Base-by-base conservation (phyloP, 2,797 vertebrate genomes). In the Novumbra hubbsi region DNA sequence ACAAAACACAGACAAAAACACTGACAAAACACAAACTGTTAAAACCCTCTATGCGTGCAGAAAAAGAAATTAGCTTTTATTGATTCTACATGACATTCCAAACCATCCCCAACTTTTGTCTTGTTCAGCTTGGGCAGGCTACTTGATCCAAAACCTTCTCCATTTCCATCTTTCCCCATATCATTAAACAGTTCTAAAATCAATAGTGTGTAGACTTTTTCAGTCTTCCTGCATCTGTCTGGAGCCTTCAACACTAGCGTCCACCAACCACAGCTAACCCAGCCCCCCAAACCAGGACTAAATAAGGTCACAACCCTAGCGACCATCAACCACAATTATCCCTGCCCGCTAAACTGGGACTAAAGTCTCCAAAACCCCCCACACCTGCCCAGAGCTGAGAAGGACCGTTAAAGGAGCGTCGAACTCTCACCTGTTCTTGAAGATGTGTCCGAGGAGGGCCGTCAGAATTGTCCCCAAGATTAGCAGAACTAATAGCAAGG, bases 401-500 rank as follows among this genome's bases (percentile, higher is more conserved):
- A 27, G 4, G 55, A 21, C 11, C 1, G 19, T 27, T 3, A 19
- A 5, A 27, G 21, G 64, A 49, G 62, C 32, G 6, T 15, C n/a
- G n/a, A n/a, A n/a, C n/a, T n/a, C 89, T 90, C 86, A 93, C 92
- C 82, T 88, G 74, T 78, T 5, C 12, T 73, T 76, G 62, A 72
- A 50, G 14, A 69, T 57, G 78, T 76, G 85, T 88, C 87, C 91
- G 81, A 86, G 15, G 71, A 90, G 9, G 2, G 76, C 79, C 45
- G 79, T 90, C 75, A 91, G 64, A 78, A 90, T 71, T 67, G 81
- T 88, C 67, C 78, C 86, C 80, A 90, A 6, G 32, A 71, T 80
- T 27, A 92, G 38, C 38, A 91, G 21, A 4, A 70, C 76, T 68
- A 91, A 65, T 77, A 79, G 79, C 64, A 88, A 19, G 70, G 77